Conservation (phyloP, 2,888 invertebrate genomes). For the Tenthredo mesomela region DNA sequence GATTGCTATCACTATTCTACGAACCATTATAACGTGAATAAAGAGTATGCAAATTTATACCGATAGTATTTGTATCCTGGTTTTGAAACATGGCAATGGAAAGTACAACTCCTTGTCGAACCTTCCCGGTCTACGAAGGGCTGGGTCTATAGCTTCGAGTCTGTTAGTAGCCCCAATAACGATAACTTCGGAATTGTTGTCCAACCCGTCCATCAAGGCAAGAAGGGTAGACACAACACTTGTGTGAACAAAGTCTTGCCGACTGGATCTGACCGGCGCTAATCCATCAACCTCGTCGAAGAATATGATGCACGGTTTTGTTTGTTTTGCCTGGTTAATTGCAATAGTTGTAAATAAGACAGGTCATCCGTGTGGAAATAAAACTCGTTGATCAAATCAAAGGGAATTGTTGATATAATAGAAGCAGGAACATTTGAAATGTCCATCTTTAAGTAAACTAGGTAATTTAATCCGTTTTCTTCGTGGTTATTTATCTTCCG, state of each 20-base stretch:
- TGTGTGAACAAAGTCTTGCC: constrained; percentile 95
- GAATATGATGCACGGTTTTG: constrained; percentile 93
- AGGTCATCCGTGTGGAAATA: neutral
- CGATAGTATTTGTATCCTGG: constrained; percentile 86
- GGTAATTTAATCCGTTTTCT: neutral
- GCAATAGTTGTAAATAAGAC: neutral
- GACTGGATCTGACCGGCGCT: constrained; percentile 91
- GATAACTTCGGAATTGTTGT: constrained; percentile 90
- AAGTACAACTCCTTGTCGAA: constrained; percentile 95
- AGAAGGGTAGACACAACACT: constrained; percentile 93
- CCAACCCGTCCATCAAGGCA: constrained; percentile 94
- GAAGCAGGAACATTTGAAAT: neutral
- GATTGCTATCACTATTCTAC: neutral
- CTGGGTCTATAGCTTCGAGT: constrained; percentile 94
- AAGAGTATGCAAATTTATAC: constrained; percentile 80
- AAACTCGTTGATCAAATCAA: constrained; percentile 13
- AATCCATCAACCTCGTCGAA: constrained; percentile 96
- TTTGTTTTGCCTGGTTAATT: constrained; percentile 85
- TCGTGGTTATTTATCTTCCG: constrained; percentile 21
- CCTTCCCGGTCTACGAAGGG: constrained; percentile 91
- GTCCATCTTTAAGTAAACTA: neutral
- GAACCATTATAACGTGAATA: neutral
- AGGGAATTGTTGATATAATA: neutral
- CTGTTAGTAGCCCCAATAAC: constrained; percentile 96
- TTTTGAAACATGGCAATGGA: constrained; percentile 87